These are phyloP conservation scores for Poecilia wingei DNA, from an alignment of 2,797 vertebrate genomes.

Conservation along the genomic window DNA sequence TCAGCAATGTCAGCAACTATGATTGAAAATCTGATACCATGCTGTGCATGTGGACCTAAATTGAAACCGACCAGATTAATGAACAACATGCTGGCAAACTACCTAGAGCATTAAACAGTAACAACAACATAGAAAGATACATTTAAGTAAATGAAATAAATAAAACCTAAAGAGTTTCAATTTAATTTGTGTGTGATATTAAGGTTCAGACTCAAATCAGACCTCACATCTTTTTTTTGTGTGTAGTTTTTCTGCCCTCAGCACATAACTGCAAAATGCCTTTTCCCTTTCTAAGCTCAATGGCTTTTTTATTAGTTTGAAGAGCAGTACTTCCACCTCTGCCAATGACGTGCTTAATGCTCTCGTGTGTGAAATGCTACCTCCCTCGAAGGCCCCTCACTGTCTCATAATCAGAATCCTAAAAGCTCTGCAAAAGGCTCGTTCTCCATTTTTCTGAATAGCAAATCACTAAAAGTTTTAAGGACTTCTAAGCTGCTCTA, in stretches of 20 bases:
- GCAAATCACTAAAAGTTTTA: conserved; percentile 11
- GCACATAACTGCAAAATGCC: conserved; percentile 14
- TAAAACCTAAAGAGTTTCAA: not conserved
- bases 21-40: not conserved
- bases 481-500: conserved; percentile 5
- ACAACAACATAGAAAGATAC: too few relatives aligned
- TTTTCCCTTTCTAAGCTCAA: conserved; percentile 14
- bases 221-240: not conserved
- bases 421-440: conserved; percentile 38
- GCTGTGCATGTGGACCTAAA: not conserved
- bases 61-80: not conserved
- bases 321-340: conserved; percentile 42
- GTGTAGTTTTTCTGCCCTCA: not conserved
- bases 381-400: conserved; percentile 29
- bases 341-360: conserved; percentile 41
- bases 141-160: not conserved
- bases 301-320: conserved; percentile 41
- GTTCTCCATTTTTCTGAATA: conserved; percentile 1
- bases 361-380: conserved; percentile 29
- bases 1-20: not conserved
- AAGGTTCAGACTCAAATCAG: not conserved
- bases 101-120: not conserved
- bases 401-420: conserved; percentile 37
- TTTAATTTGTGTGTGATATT: not conserved
- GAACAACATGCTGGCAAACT: not conserved